These are phyloP conservation scores for Gymnarchus niloticus DNA, from an alignment of 2,113 vertebrate genomes.

Conservation along the genomic window DNA sequence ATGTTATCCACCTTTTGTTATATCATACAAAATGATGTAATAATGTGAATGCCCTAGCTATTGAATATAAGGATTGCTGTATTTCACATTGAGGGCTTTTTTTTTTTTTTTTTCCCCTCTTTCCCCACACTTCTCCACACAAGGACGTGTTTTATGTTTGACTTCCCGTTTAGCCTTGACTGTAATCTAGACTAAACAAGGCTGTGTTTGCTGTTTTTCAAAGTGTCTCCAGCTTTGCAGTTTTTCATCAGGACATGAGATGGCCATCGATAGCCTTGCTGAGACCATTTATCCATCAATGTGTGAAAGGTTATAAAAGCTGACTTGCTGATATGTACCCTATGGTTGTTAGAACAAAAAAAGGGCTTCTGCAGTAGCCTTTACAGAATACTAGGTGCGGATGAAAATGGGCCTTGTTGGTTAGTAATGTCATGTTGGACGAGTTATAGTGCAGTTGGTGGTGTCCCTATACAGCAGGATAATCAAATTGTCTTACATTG, in stretches of 20 bases:
- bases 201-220: neutral
- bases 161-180: neutral
- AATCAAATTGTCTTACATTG: neutral
- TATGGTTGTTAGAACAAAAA: no score
- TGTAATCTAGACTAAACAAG: neutral
- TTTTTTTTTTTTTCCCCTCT: no score
- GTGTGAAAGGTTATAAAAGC: no score
- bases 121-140: no score
- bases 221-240: neutral
- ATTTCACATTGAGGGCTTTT: no score
- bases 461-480: neutral
- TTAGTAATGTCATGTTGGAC: neutral
- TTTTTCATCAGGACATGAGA: neutral
- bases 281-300: no score
- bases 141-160: neutral
- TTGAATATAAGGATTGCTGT: neutral
- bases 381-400: no score
- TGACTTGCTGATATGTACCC: no score
- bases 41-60: neutral
- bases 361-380: no score
- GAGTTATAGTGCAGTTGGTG: neutral
- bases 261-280: no score
- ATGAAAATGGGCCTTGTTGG: no score
- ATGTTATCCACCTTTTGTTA: neutral
- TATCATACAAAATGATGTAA: neutral